A percentile compares a stretch with the other conserved stretches of the same genome.
These are phyloP conservation scores for Catagonus wagneri DNA, from an alignment of 2,113 vertebrate species.

Conservation along the genomic window DNA sequence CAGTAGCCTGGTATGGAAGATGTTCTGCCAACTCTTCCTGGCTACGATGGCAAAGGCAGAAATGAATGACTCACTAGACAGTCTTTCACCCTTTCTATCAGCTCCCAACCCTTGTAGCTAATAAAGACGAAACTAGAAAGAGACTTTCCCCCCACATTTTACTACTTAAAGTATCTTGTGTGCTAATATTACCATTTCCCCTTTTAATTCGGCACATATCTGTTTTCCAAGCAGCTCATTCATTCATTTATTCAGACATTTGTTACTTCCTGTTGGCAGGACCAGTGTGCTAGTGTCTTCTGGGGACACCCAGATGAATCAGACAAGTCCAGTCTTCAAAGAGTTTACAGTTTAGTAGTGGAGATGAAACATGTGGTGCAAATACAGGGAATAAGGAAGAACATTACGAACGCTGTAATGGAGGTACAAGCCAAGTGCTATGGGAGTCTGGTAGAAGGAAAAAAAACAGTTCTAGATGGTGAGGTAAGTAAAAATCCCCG, in stretches of 20 bases:
- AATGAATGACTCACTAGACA: not conserved
- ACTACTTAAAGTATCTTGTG: not conserved
- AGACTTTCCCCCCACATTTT: not conserved
- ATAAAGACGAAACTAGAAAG: not conserved
- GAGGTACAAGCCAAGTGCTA: not conserved
- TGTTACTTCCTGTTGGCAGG: not conserved
- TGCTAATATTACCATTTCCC: not conserved
- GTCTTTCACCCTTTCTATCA: not conserved
- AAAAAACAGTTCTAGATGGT: not conserved
- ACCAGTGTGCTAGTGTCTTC: not conserved
- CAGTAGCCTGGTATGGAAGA: not conserved
- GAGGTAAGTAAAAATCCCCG: not conserved
- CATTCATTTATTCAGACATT: not conserved
- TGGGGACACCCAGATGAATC: slow-evolving; percentile 29
- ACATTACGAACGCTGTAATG: not conserved
- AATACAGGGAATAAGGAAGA: not conserved
- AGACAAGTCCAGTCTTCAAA: not conserved
- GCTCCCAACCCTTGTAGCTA: not conserved
- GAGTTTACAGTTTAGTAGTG: not conserved
- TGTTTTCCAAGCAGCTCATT: slow-evolving; percentile 19
- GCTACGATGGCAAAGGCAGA: not conserved
- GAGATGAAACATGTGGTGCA: not conserved
- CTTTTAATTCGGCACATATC: not conserved
- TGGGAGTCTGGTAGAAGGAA: not conserved
- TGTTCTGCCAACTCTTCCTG: not conserved